These are phyloP conservation scores for Polietes domitor DNA, from an alignment of 2,888 invertebrate species.

Conservation along the genomic window DNA sequence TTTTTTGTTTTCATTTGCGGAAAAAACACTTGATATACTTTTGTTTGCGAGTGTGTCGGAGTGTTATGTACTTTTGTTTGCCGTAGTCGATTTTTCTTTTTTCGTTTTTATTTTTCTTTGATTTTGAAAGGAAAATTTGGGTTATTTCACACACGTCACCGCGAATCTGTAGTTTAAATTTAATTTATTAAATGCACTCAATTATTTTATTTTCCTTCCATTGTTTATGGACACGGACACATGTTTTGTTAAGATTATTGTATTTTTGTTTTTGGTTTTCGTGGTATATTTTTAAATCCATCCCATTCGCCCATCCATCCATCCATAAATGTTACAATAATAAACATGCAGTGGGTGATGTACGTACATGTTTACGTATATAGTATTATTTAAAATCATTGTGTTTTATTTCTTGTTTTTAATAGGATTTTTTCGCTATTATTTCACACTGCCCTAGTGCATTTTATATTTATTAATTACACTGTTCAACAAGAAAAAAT, in stretches of 20 bases:
- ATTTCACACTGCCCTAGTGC: too few relatives aligned
- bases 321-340: background rate
- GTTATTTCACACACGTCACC: background rate
- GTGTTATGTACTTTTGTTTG: constrained; percentile 7
- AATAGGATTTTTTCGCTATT: background rate
- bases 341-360: background rate
- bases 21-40: constrained; percentile 29
- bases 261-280: background rate
- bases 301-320: background rate
- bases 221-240: background rate
- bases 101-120: background rate
- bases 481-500: too few relatives aligned
- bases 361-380: too few relatives aligned
- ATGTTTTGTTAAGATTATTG: background rate
- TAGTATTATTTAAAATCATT: too few relatives aligned
- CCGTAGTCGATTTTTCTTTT: background rate
- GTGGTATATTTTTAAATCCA: background rate
- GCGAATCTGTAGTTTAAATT: constrained; percentile 11
- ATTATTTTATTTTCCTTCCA: background rate
- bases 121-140: constrained; percentile 22
- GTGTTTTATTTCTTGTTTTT: too few relatives aligned
- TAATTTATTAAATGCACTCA: constrained; percentile 12
- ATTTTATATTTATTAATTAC: too few relatives aligned
- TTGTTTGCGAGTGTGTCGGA: background rate
- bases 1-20: constrained; percentile 7